A percentile compares a stretch with the other conserved stretches of the same genome.
Conservation (phyloP, 2,888 invertebrate species). For the Agrypnus murinus region DNA sequence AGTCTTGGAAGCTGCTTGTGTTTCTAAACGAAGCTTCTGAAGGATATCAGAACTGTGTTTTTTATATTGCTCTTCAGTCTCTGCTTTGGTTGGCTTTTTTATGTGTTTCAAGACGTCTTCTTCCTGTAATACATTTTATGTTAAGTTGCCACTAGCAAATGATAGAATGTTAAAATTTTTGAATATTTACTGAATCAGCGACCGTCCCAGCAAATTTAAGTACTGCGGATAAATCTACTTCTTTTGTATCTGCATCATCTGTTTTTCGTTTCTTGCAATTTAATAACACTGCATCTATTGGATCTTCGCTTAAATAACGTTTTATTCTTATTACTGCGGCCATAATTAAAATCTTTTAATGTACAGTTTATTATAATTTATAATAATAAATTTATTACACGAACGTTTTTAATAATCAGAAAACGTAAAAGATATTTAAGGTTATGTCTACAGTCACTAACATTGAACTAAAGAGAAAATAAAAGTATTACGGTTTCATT, state of each 20-base stretch:
- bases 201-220: slow-evolving; percentile 84
- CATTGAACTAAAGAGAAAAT: no score
- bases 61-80: slow-evolving; percentile 72
- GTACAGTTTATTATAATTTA: background rate
- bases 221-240: slow-evolving; percentile 74
- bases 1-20: slow-evolving; percentile 71
- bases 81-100: slow-evolving; percentile 71
- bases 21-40: slow-evolving; percentile 71
- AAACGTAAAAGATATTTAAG: no score
- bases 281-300: slow-evolving; percentile 81
- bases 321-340: slow-evolving; percentile 83
- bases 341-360: no score
- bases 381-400: background rate
- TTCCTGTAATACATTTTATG: slow-evolving; percentile 66
- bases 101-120: slow-evolving; percentile 70
- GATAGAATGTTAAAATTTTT: no score
- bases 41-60: slow-evolving; percentile 70
- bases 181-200: slow-evolving; percentile 76
- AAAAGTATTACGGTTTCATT: no score
- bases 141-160: background rate
- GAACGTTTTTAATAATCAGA: background rate
- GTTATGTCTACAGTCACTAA: no score
- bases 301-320: slow-evolving; percentile 81
- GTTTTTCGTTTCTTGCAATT: slow-evolving; percentile 82
- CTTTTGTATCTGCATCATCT: slow-evolving; percentile 64